These are phyloP conservation scores for Clarias macrocephalus DNA, from an alignment of 2,113 vertebrate species.

Conservation along the genomic window DNA sequence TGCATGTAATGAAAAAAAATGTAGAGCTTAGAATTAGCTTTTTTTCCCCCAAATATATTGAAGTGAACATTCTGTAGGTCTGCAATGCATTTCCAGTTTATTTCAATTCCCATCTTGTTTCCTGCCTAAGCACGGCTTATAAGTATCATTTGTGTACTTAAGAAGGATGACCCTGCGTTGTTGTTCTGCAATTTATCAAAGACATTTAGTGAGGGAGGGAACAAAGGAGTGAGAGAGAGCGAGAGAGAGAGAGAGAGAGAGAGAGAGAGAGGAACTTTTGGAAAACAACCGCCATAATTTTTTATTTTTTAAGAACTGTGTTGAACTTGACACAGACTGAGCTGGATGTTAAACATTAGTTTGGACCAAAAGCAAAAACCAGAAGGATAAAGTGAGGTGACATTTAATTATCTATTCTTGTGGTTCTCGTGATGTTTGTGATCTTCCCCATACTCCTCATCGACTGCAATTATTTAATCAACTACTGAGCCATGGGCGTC, in stretches of 20 bases:
- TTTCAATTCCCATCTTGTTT: slow-evolving; percentile 18
- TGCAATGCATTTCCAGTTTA: not conserved
- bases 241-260: slow-evolving; percentile 3
- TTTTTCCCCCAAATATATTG: not conserved
- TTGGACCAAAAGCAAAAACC: not conserved
- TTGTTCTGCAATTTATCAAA: not conserved
- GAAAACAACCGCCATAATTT: not conserved
- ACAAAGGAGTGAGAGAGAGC: not conserved
- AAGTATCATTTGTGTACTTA: not conserved
- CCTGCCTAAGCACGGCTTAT: not conserved
- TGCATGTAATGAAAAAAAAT: not conserved
- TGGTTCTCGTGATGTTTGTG: not conserved
- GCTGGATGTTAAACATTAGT: not conserved
- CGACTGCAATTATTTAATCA: not conserved
- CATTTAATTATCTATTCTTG: not conserved
- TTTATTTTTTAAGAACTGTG: not conserved
- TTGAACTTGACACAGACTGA: not conserved
- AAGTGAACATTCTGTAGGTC: not conserved
- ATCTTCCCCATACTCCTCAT: not conserved
- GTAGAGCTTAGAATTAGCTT: no score
- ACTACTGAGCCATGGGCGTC: slow-evolving; percentile 31
- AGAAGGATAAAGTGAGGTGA: not conserved
- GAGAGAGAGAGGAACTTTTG: not conserved
- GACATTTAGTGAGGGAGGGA: not conserved
- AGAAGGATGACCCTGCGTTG: not conserved